A percentile compares a stretch with the other conserved stretches of the same genome.
phyloP scores from a whole-genome alignment of 2,113 vertebrate genomes.

The Colius striatus region DNA sequence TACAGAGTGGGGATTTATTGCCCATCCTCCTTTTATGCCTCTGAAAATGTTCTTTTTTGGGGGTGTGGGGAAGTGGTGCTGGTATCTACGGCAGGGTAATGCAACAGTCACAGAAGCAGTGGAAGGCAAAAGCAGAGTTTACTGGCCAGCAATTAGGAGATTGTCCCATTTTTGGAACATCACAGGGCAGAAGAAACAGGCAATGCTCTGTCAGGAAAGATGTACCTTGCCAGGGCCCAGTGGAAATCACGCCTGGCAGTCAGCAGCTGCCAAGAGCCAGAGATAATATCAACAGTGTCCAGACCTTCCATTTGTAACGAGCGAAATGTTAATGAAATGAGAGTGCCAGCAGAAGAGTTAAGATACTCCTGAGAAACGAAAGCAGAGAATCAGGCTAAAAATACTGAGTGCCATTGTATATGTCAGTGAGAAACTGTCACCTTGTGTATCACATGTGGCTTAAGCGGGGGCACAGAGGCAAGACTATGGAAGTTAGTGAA shows the following conservation, averaged over 20 bases:
- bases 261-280: background rate
- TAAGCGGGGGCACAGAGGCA: background rate
- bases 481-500: background rate
- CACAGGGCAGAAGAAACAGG: fast-evolving
- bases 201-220: background rate
- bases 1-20: background rate
- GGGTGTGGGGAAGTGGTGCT: fast-evolving
- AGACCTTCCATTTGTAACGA: background rate
- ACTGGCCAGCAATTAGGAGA: fast-evolving
- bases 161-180: background rate
- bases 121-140: background rate
- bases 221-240: fast-evolving
- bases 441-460: background rate
- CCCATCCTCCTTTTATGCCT: background rate
- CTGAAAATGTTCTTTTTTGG: background rate
- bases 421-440: background rate
- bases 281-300: background rate
- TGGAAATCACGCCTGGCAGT: background rate
- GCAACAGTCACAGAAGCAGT: background rate
- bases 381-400: background rate
- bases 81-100: background rate
- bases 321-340: background rate
- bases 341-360: background rate
- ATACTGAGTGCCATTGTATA: background rate
- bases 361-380: background rate